Evolutionary conservation across 2,113 vertebrate genomes (phyloP).

Genomic region (Egretta garzetta): DNA sequence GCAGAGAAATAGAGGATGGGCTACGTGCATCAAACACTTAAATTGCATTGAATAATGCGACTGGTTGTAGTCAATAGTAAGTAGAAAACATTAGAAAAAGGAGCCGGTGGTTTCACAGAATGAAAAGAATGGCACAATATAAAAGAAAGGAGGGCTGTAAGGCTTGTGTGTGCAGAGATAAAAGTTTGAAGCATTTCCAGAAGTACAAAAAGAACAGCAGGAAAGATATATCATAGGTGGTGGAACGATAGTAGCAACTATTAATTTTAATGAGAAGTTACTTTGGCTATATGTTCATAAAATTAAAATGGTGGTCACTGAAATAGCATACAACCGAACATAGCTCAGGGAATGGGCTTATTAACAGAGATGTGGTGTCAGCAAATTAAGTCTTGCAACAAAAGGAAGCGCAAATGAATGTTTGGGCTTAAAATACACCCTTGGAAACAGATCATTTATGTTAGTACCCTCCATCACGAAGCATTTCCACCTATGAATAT

Average conservation of each 20-base stretch:
- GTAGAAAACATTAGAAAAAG: not conserved
- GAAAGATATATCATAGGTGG: not conserved
- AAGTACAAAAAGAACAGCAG: not conserved
- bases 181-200: not conserved
- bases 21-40: not conserved
- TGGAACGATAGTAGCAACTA: not conserved
- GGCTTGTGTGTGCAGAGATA: too few relatives aligned
- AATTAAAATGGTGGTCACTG: not conserved
- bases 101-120: not conserved
- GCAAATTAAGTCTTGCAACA: not conserved
- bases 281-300: not conserved
- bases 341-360: not conserved
- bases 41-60: not conserved
- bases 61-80: not conserved
- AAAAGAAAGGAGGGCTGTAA: not conserved
- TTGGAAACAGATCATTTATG: not conserved
- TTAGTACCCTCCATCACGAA: not conserved
- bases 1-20: not conserved
- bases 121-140: not conserved
- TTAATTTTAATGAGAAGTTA: not conserved
- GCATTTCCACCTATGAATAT: rapidly evolving
- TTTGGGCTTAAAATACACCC: not conserved
- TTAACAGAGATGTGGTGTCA: not conserved
- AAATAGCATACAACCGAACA: rapidly evolving
- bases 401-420: not conserved